Conservation (phyloP, 2,888 invertebrate species). For the Rotaria socialis region DNA sequence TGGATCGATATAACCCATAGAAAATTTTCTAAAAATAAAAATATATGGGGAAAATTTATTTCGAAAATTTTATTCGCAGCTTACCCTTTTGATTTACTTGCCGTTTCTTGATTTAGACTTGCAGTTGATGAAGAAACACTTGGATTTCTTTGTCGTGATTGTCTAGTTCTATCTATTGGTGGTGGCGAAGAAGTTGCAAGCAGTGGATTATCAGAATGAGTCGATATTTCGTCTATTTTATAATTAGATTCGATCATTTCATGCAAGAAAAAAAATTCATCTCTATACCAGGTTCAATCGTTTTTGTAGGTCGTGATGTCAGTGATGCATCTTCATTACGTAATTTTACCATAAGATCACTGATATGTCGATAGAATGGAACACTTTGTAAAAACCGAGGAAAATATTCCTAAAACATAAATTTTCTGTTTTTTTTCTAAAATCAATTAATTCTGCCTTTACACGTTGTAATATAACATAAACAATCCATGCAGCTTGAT, state of each 20-base stretch:
- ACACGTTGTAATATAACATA: constrained; percentile 18
- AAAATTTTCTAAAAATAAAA: background rate
- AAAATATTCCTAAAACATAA: constrained; percentile 1
- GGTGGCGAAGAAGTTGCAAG: background rate
- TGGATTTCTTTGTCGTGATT: constrained; percentile 13
- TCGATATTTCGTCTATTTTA: background rate
- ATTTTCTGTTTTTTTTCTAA: background rate
- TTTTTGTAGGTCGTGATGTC: background rate
- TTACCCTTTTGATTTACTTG: background rate
- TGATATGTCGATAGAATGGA: background rate
- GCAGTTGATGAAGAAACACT: background rate
- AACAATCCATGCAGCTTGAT: constrained; percentile 31
- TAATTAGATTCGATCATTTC: background rate
- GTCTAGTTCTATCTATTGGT: background rate
- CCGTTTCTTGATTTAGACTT: background rate
- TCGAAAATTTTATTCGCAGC: background rate
- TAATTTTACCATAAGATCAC: background rate
- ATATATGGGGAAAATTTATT: background rate
- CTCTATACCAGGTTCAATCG: background rate
- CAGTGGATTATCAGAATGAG: background rate
- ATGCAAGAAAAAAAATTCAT: no score
- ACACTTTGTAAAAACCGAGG: constrained; percentile 18
- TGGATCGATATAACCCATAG: constrained; percentile 6
- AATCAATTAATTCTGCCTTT: background rate
- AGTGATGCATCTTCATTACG: constrained; percentile 3